phyloP scores from a whole-genome alignment of 30 jellyfish, hydroid and myxozoan genomes.

The Nemopilema nomurai region DNA sequence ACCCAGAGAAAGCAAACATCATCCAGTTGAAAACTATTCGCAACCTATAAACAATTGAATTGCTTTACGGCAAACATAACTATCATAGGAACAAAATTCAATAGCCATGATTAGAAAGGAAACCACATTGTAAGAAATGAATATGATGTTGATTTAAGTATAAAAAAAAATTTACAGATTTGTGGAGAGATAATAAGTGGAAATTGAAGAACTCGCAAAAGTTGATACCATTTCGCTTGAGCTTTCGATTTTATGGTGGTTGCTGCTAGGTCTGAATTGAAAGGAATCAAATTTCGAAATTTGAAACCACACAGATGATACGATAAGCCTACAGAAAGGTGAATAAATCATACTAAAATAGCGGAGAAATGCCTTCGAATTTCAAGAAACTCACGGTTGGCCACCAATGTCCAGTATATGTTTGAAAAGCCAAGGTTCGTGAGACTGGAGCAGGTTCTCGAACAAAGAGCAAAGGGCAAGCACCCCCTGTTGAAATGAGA shows the following conservation, averaged over 20 bases:
- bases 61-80: no score
- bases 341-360: not conserved
- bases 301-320: not conserved
- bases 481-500: conserved; percentile 64
- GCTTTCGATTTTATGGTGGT: no score
- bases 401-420: conserved; percentile 78
- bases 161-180: no score
- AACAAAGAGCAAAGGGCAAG: conserved; percentile 77
- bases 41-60: no score
- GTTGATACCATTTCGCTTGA: no score
- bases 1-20: conserved; percentile 89
- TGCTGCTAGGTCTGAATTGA: no score
- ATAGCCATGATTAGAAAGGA: no score
- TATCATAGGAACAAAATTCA: no score
- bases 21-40: conserved; percentile 86
- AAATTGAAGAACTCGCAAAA: no score
- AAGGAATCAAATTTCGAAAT: not conserved
- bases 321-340: not conserved
- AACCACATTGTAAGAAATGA: no score
- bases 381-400: conserved; percentile 76
- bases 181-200: no score
- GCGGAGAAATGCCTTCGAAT: not conserved
- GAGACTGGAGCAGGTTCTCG: conserved; percentile 70
- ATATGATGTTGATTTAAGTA: no score
- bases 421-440: conserved; percentile 77